phyloP scores from a whole-genome alignment of 2,888 invertebrate genomes.

The Psylliodes chrysocephalus region DNA sequence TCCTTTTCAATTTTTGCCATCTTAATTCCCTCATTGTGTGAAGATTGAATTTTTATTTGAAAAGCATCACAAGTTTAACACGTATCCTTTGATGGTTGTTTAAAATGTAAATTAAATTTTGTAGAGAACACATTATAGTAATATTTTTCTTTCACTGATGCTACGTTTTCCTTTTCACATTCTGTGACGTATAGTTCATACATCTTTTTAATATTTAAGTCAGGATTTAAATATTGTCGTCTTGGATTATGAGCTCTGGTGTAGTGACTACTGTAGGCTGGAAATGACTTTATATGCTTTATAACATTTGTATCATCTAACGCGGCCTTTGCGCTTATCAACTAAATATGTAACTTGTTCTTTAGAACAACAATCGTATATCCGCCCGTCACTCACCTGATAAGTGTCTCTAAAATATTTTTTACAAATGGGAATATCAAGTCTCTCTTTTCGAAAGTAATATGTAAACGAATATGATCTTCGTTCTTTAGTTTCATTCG shows the following conservation, averaged over 20 bases:
- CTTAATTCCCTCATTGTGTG: neutral
- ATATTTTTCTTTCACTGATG: constrained; percentile 3
- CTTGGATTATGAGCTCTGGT: constrained; percentile 3
- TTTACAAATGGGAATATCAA: constrained; percentile 1
- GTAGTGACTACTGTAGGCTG: constrained; percentile 6
- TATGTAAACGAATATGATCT: constrained; percentile 7
- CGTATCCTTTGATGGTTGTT: constrained; percentile 3
- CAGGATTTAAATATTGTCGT: constrained; percentile 3
- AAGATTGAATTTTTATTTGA: neutral
- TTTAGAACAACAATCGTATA: constrained; percentile 7
- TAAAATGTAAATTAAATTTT: constrained; percentile 3
- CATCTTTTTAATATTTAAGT: constrained; percentile 3
- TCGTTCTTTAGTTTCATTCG: constrained; percentile 1
- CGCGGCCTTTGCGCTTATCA: neutral
- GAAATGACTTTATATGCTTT: constrained; percentile 10
- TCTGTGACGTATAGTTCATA: constrained; percentile 3
- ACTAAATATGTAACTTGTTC: constrained; percentile 4
- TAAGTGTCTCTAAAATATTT: constrained; percentile 1
- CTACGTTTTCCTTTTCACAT: constrained; percentile 3
- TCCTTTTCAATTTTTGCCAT: neutral
- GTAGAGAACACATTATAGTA: neutral
- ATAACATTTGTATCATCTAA: constrained; percentile 14
- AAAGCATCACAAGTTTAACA: constrained; percentile 1
- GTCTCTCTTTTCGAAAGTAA: neutral
- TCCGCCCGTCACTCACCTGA: constrained; percentile 4